Percentiles rank a stretch among this genome's conserved stretches.
Conservation (phyloP, 1,140 invertebrate genomes). For the Scaptomyza graminum region DNA sequence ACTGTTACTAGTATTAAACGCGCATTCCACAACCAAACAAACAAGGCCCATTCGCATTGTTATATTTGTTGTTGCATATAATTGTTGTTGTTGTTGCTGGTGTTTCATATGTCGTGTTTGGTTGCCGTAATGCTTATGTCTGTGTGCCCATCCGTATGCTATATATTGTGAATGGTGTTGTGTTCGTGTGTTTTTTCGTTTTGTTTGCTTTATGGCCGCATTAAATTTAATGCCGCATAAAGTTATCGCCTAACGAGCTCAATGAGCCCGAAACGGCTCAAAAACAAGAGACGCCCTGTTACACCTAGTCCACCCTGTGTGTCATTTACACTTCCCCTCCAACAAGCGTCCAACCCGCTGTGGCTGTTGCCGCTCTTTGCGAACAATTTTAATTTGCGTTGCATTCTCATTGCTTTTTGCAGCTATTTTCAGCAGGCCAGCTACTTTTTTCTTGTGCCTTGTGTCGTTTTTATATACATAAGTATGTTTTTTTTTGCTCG, state of each 20-base stretch:
- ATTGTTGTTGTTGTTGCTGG: constrained; percentile 20
- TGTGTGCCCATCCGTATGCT: neutral
- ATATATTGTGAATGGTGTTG: constrained; percentile 23
- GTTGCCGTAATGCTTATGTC: constrained; percentile 57
- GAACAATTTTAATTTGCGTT: constrained; percentile 77
- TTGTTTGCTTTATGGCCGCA: constrained; percentile 80
- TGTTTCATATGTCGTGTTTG: constrained; percentile 63
- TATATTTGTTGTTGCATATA: constrained; percentile 43
- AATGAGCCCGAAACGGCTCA: constrained; percentile 37
- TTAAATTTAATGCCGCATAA: constrained; percentile 82
- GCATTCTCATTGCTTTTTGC: constrained; percentile 68
- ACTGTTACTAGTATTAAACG: too few species aligned
- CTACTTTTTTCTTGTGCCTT: constrained; percentile 3
- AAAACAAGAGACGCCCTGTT: constrained; percentile 19
- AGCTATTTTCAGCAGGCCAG: constrained; percentile 69
- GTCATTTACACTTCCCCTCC: neutral
- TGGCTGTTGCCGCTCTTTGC: constrained; percentile 52
- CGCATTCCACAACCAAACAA: constrained; percentile 15
- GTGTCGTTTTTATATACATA: constrained; percentile 2
- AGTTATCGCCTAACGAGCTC: constrained; percentile 78
- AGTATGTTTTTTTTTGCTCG: constrained; percentile 16
- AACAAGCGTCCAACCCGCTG: neutral
- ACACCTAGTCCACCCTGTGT: constrained; percentile 16
- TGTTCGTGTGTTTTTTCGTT: constrained; percentile 54
- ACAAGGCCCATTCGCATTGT: constrained; percentile 32